phyloP scores from a whole-genome alignment of 53 echinoderm and acorn worm species.

The Crossaster papposus region DNA sequence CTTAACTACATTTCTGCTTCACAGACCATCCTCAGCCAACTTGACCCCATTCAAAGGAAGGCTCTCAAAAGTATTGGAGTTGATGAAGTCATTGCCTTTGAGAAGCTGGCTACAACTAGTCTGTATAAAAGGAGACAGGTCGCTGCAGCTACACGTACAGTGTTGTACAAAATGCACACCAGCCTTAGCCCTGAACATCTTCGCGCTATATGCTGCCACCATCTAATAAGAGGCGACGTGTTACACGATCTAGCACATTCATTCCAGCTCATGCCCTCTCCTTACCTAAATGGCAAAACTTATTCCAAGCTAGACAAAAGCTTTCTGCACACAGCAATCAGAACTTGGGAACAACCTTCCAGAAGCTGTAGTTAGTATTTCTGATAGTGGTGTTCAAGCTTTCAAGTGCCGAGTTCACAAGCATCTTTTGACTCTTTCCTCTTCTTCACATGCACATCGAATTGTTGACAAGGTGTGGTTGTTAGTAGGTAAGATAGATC shows the following conservation, averaged over 20 bases:
- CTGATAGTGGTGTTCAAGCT: slow-evolving; percentile 18
- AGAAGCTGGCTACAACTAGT: slow-evolving; percentile 4
- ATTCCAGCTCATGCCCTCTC: slow-evolving; percentile 1
- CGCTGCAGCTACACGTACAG: slow-evolving; percentile 33
- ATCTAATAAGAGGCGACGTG: slow-evolving; percentile 22
- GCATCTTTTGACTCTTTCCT: not conserved
- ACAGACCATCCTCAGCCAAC: slow-evolving; percentile 31
- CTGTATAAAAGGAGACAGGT: slow-evolving; percentile 50
- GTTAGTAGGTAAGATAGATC: too few relatives aligned
- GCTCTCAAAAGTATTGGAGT: slow-evolving; percentile 55
- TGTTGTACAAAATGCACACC: slow-evolving; percentile 68
- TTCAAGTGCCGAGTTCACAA: slow-evolving; percentile 31
- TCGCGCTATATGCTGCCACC: slow-evolving; percentile 23
- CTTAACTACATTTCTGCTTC: too few relatives aligned
- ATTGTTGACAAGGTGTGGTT: too few relatives aligned
- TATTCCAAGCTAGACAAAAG: slow-evolving; percentile 28
- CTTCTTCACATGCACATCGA: too few relatives aligned
- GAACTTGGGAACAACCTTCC: slow-evolving; percentile 55
- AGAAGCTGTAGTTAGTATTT: slow-evolving; percentile 39
- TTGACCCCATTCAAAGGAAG: slow-evolving; percentile 60
- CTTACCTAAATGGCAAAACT: slow-evolving; percentile 23
- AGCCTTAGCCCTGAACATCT: slow-evolving; percentile 45
- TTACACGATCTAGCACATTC: slow-evolving; percentile 24
- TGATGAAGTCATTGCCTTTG: slow-evolving; percentile 7
- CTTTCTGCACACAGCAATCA: slow-evolving; percentile 56